A percentile compares a stretch with the other conserved stretches of the same genome.
phyloP scores from a whole-genome alignment of 1,140 invertebrate genomes.

The Bombus superbus region DNA sequence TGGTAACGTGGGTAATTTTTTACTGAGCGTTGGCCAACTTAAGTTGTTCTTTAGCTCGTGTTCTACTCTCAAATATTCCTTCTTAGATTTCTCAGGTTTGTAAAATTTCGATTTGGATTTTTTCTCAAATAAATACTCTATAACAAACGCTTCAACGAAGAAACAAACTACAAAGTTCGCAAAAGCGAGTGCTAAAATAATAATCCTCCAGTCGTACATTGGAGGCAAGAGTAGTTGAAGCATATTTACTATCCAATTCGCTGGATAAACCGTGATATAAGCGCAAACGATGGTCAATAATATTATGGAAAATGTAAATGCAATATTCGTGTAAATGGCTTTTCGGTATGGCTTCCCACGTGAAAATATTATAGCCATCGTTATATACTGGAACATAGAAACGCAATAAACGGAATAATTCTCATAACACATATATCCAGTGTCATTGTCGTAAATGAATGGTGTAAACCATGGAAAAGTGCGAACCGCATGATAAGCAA shows the following conservation, averaged over 20 bases:
- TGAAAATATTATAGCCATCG: conserved; percentile 94
- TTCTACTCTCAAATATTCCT: conserved; percentile 83
- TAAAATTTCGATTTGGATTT: conserved; percentile 83
- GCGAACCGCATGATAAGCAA: conserved; percentile 86
- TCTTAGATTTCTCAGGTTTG: conserved; percentile 83
- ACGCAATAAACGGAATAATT: conserved; percentile 94
- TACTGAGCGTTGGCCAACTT: conserved; percentile 73
- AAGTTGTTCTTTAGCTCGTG: conserved; percentile 74
- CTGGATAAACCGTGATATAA: conserved; percentile 89
- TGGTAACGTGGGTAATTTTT: conserved; percentile 62
- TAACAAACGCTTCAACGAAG: conserved; percentile 85
- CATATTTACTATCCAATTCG: conserved; percentile 84
- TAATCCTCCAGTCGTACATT: conserved; percentile 85
- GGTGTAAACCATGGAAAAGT: conserved; percentile 89
- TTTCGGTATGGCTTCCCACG: conserved; percentile 95
- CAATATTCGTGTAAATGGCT: conserved; percentile 90
- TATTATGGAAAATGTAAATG: conserved; percentile 86
- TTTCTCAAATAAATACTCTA: conserved; percentile 85
- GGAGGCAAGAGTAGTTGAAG: conserved; percentile 88
- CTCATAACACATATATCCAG: conserved; percentile 86
- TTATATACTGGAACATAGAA: conserved; percentile 97
- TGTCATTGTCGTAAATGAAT: conserved; percentile 82
- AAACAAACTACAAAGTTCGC: conserved; percentile 86
- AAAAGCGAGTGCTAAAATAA: conserved; percentile 85
- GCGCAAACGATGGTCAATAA: conserved; percentile 85